Conservation (phyloP, 23 tunicate genomes). For the Oikopleura albicans region DNA sequence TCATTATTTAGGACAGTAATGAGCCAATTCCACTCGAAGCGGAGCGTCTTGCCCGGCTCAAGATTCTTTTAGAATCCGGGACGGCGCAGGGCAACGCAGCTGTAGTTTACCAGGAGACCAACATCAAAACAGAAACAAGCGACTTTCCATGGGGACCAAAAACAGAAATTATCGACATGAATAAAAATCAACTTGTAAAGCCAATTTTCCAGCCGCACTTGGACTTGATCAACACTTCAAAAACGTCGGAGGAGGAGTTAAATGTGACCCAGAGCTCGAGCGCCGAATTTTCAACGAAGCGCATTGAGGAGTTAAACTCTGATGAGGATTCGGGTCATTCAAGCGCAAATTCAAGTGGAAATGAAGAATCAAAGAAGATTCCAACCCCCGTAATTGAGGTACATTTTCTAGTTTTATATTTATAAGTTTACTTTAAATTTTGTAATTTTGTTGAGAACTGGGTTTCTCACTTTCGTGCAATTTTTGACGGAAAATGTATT, state of each 20-base stretch:
- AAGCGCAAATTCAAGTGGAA: constrained; percentile 6
- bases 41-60: background rate
- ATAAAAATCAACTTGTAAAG: background rate
- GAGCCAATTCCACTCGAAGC: constrained; percentile 7
- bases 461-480: too few relatives aligned
- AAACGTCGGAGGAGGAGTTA: background rate
- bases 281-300: background rate
- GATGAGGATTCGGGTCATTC: constrained; percentile 16
- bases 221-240: background rate
- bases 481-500: too few relatives aligned
- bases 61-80: background rate
- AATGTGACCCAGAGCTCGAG: background rate
- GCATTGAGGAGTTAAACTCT: background rate
- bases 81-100: background rate
- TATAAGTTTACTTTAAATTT: too few relatives aligned
- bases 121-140: background rate
- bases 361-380: background rate
- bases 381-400: background rate
- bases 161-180: background rate
- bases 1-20: background rate
- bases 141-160: background rate
- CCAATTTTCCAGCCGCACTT: constrained; percentile 3
- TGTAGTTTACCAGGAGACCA: background rate
- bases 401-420: too few relatives aligned
- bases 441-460: too few relatives aligned